A percentile compares a stretch with the other conserved stretches of the same genome.
phyloP scores from a whole-genome alignment of 2,113 vertebrate genomes.

The Chionomys nivalis region DNA sequence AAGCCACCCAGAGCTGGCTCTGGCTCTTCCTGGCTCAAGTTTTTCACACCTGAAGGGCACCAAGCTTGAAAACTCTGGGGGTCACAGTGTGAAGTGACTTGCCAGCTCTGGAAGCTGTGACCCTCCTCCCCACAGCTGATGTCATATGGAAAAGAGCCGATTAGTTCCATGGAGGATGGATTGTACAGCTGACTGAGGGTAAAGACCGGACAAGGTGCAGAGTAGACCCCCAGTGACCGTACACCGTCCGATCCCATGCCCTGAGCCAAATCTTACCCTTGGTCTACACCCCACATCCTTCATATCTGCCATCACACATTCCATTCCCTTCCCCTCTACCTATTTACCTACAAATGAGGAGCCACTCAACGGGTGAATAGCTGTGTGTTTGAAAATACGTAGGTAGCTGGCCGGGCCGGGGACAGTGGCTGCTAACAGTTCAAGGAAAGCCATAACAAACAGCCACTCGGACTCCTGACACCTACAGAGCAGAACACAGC shows the following conservation, averaged over 20 bases:
- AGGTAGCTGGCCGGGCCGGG: neutral
- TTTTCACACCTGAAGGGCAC: neutral
- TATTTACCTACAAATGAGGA: neutral
- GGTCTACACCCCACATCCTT: neutral
- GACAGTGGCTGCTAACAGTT: neutral
- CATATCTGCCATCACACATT: neutral
- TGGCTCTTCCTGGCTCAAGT: neutral
- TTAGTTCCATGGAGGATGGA: rapidly evolving
- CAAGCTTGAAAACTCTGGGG: no score
- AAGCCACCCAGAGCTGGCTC: neutral
- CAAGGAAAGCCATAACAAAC: neutral
- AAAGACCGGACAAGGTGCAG: neutral
- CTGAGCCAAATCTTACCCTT: neutral
- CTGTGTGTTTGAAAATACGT: neutral
- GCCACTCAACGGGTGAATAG: neutral
- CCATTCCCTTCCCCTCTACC: neutral
- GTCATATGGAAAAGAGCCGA: neutral
- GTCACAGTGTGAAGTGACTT: no score
- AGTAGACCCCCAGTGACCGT: neutral
- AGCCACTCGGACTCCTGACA: neutral
- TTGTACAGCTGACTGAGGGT: rapidly evolving
- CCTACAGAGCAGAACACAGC: neutral
- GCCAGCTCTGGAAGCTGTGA: neutral
- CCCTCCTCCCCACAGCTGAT: neutral
- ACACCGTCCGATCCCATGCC: rapidly evolving